These are phyloP conservation scores for Tachypleus tridentatus DNA, from an alignment of 1,140 invertebrate genomes.

Conservation along the genomic window DNA sequence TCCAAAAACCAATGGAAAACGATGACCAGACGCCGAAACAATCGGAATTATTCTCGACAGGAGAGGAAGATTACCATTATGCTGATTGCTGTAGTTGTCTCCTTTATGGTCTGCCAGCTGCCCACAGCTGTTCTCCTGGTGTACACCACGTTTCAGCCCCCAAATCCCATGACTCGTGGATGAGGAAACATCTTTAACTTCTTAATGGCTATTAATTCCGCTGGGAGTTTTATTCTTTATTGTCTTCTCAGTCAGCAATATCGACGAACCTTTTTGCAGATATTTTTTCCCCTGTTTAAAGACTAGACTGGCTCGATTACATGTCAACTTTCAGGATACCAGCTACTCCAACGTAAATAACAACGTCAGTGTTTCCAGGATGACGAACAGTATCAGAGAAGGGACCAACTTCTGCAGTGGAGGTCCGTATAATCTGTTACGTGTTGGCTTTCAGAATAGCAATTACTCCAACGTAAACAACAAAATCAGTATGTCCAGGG, in stretches of 20 bases:
- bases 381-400: no score
- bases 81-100: conserved; percentile 56
- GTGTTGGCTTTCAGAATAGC: no score
- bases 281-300: conserved; percentile 43
- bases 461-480: no score
- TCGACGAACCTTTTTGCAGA: conserved; percentile 50
- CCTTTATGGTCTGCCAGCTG: conserved; percentile 59
- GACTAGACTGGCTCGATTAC: conserved; percentile 5
- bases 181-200: conserved; percentile 61
- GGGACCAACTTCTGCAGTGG: no score
- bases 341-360: conserved; percentile 10
- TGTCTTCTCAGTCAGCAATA: conserved; percentile 63
- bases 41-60: conserved; percentile 35
- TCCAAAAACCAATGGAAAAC: conserved; percentile 41
- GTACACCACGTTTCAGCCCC: conserved; percentile 37
- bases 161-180: conserved; percentile 33
- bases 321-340: conserved; percentile 18
- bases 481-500: no score
- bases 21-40: conserved; percentile 37
- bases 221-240: conserved; percentile 61
- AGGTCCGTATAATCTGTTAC: no score
- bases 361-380: no score
- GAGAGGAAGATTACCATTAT: conserved; percentile 61
- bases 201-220: conserved; percentile 53
- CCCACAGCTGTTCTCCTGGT: conserved; percentile 48